Percentiles rank a stretch among this genome's conserved stretches.
Evolutionary conservation across 1,140 invertebrate species (phyloP).

Genomic region (Oryctes rhinoceros): DNA sequence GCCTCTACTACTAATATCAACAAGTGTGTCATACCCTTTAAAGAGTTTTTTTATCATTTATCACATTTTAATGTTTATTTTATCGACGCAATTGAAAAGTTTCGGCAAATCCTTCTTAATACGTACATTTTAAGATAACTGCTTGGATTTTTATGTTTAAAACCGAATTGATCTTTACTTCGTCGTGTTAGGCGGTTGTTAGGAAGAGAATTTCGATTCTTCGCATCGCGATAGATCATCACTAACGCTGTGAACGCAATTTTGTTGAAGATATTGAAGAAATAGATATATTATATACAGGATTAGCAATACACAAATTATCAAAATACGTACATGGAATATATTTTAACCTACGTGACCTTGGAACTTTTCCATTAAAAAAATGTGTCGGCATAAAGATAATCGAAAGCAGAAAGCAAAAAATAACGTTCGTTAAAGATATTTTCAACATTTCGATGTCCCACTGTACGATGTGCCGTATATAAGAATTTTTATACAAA

Average conservation of each 20-base stretch:
- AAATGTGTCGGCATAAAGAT: not conserved
- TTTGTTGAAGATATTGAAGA: not conserved
- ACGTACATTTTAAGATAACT: not conserved
- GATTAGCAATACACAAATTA: not conserved
- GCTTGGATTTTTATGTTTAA: not conserved
- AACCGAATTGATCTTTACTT: no score
- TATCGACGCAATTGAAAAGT: not conserved
- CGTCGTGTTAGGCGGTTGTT: no score
- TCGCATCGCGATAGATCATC: no score
- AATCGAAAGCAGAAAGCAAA: not conserved
- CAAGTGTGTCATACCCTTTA: conserved; percentile 13
- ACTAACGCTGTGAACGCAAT: no score
- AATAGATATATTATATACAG: not conserved
- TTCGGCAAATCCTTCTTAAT: not conserved
- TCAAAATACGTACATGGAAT: not conserved
- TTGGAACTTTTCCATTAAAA: conserved; percentile 1
- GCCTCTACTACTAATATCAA: conserved; percentile 12
- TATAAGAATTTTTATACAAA: no score
- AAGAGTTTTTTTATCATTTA: not conserved
- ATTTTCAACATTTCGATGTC: no score
- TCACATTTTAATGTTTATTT: not conserved
- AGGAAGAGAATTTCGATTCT: no score
- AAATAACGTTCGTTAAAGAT: not conserved
- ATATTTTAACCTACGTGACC: not conserved
- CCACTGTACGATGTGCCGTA: no score